Evolutionary conservation across 2,888 invertebrate species (phyloP).

Genomic region (Galerucella pusilla): DNA sequence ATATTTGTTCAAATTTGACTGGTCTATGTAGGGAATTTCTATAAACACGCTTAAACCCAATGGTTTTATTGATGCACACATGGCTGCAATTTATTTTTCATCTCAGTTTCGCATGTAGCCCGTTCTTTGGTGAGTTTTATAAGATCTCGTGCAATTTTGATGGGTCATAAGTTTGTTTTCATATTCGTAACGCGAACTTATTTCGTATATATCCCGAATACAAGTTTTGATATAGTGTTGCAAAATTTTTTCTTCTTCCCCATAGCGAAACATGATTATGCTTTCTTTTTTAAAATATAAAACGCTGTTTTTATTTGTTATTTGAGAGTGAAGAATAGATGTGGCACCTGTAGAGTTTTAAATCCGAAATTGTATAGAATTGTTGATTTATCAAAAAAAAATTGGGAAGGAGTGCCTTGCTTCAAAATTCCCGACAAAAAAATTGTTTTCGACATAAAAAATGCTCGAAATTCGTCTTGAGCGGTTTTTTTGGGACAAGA

Average conservation of each 20-base stretch:
- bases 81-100: conserved; percentile 17
- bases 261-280: not conserved
- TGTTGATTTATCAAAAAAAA: too few relatives aligned
- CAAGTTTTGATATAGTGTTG: not conserved
- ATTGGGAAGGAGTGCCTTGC: too few relatives aligned
- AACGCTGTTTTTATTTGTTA: not conserved
- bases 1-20: too few relatives aligned
- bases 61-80: conserved; percentile 21
- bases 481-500: too few relatives aligned
- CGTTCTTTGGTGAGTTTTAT: conserved; percentile 18
- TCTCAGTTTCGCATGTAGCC: conserved; percentile 11
- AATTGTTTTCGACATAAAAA: too few relatives aligned
- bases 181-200: not conserved
- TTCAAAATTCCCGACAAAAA: too few relatives aligned
- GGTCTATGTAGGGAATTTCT: not conserved
- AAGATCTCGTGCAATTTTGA: conserved; percentile 22
- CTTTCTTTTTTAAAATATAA: not conserved
- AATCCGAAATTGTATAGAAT: too few relatives aligned
- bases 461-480: too few relatives aligned
- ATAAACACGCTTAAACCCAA: not conserved
- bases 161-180: conserved; percentile 22
- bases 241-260: not conserved
- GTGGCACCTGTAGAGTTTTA: too few relatives aligned
- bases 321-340: too few relatives aligned
- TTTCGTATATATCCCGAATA: not conserved